Percentiles rank a stretch among this genome's conserved stretches.
These are phyloP conservation scores for Griposia aprilina DNA, from an alignment of 2,888 invertebrate species.

Conservation along the genomic window DNA sequence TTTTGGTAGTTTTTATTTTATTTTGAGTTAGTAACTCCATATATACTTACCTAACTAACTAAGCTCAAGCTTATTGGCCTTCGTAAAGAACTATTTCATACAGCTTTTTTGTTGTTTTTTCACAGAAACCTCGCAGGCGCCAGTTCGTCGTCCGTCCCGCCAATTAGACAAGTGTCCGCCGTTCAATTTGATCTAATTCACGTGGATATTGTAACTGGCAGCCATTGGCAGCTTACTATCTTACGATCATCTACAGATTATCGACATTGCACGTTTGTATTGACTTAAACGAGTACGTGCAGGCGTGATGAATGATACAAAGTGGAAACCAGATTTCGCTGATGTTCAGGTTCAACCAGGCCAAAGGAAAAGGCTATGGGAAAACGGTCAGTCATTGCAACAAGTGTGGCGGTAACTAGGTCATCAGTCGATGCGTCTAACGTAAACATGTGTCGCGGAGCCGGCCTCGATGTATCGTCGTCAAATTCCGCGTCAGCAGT, in stretches of 20 bases:
- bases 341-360: not conserved
- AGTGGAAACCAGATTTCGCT: not conserved
- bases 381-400: no score
- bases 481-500: no score
- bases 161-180: slow-evolving; percentile 56
- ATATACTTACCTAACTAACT: not conserved
- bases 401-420: no score
- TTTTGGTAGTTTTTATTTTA: not conserved
- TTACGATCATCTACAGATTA: slow-evolving; percentile 30
- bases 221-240: slow-evolving; percentile 27
- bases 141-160: slow-evolving; percentile 44
- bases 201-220: slow-evolving; percentile 46
- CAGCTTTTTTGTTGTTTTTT: slow-evolving; percentile 49
- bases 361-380: not conserved
- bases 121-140: slow-evolving; percentile 49
- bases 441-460: no score
- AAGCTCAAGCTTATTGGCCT: slow-evolving; percentile 1
- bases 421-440: no score
- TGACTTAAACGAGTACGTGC: not conserved
- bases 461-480: no score
- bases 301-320: not conserved
- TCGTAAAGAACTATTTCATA: slow-evolving; percentile 11
- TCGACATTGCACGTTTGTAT: not conserved
- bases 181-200: slow-evolving; percentile 61
- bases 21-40: not conserved